Evolutionary conservation across 2,797 vertebrate species (phyloP), one percentile per base, ranked within the genome.

Genomic region (Lateolabrax maculatus): DNA sequence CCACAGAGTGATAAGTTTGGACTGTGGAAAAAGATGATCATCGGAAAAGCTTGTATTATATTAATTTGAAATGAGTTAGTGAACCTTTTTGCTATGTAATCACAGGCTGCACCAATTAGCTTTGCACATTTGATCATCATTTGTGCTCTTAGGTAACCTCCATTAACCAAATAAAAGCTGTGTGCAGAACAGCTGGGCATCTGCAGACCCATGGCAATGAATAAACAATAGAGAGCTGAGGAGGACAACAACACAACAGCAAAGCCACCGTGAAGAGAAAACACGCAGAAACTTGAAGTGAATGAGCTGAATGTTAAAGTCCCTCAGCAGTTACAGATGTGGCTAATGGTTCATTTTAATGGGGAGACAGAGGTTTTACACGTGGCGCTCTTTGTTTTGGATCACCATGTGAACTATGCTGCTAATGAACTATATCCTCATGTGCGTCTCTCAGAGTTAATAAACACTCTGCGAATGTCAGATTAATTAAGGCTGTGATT

Each of bases 1-100:
- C 60, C 60, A 44, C 34, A 21, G 19, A n/a, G 4, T 1, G 21
- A 34, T 6, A 3, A 6, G 12, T 39, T 67, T 36, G 51, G 31
- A 23, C 51, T 39, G 25, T 77, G 75, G 84, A 83, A 86, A 83
- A 89, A 84, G 53, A 72, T 0, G 69, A 64, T 86, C 74, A 84
- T 79, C 61, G 1, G 27, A 56, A 49, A 52, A 18, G 11, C 2
- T 75, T 81, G 81, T 68, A 79, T 85, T 60, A 18, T 16, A 81
- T 68, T 34, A 44, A 65, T 64, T 44, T 36, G 6, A 73, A 83
- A 65, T 8, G 64, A 12, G 4, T 58, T 13, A 4, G 46, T 48
- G n/a, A 63, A 72, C 21, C 16, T 71, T 70, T 34, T 60, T 6
- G 39, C 44, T 48, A 2, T 68, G 27, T 53, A 57, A 69, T 75